Percentiles rank a stretch among this genome's conserved stretches.
These are phyloP conservation scores for Pocillopora grandis DNA, from an alignment of 92 coral and sea anemone genomes.

Conservation along the genomic window DNA sequence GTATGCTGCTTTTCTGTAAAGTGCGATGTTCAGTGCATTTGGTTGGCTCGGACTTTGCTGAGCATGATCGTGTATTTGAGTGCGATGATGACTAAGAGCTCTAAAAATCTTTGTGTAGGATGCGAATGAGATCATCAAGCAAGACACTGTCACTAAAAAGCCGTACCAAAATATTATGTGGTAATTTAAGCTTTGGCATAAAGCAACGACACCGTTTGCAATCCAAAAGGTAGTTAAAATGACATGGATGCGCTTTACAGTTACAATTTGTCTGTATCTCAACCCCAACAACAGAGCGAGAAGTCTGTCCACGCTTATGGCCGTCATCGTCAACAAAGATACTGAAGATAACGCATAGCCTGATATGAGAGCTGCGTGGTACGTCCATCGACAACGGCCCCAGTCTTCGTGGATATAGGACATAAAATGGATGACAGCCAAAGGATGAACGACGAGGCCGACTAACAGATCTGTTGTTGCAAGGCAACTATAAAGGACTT, in stretches of 20 bases:
- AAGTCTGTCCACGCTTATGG: conserved; percentile 22
- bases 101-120: background rate
- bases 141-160: background rate
- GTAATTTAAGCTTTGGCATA: background rate
- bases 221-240: background rate
- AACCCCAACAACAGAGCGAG: conserved; percentile 12
- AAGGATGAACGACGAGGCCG: too few relatives aligned
- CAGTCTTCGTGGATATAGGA: too few relatives aligned
- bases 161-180: background rate
- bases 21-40: background rate
- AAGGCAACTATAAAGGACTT: too few relatives aligned
- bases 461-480: too few relatives aligned
- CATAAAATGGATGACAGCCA: too few relatives aligned
- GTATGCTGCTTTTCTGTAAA: background rate
- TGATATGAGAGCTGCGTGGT: too few relatives aligned
- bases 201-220: background rate
- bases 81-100: background rate
- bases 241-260: background rate
- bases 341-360: background rate
- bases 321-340: conserved; percentile 11
- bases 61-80: background rate
- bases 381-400: too few relatives aligned
- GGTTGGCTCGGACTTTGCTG: background rate
- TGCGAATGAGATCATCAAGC: background rate
- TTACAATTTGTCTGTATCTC: conserved; percentile 24